These are phyloP conservation scores for Chalcosyrphus nemorum DNA, from an alignment of 2,888 invertebrate species.

Conservation along the genomic window DNA sequence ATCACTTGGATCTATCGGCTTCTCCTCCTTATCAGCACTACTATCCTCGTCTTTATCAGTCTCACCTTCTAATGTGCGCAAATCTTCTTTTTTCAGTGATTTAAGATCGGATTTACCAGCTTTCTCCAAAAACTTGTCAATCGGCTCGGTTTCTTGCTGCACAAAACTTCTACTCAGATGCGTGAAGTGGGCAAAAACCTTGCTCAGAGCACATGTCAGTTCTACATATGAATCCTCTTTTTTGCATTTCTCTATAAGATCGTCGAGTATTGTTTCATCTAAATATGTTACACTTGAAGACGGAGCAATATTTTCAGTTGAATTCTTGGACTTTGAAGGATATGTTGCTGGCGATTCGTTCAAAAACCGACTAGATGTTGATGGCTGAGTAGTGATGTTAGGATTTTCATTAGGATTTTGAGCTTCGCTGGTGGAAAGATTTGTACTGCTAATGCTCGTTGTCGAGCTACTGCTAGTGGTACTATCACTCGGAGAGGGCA, in stretches of 20 bases:
- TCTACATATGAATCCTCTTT: slow-evolving; percentile 87
- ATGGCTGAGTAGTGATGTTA: slow-evolving; percentile 33
- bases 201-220: slow-evolving; percentile 89
- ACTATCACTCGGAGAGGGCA: slow-evolving; percentile 76
- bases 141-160: slow-evolving; percentile 59
- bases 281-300: slow-evolving; percentile 82
- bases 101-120: slow-evolving; percentile 84
- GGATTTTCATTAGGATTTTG: neutral
- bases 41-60: slow-evolving; percentile 94
- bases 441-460: slow-evolving; percentile 75
- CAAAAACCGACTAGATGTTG: slow-evolving; percentile 63
- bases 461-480: slow-evolving; percentile 76
- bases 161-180: slow-evolving; percentile 89
- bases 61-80: slow-evolving; percentile 89
- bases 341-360: slow-evolving; percentile 2
- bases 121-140: slow-evolving; percentile 82
- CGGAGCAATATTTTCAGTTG: slow-evolving; percentile 16
- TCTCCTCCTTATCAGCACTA: slow-evolving; percentile 77
- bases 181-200: slow-evolving; percentile 88
- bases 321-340: neutral
- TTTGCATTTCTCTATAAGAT: slow-evolving; percentile 89
- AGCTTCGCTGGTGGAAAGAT: slow-evolving; percentile 55
- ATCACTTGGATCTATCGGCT: slow-evolving; percentile 73
- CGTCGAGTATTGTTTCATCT: slow-evolving; percentile 89
- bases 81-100: slow-evolving; percentile 87